These are phyloP conservation scores for Seira musarum DNA, from an alignment of 2,888 invertebrate genomes.

Conservation along the genomic window DNA sequence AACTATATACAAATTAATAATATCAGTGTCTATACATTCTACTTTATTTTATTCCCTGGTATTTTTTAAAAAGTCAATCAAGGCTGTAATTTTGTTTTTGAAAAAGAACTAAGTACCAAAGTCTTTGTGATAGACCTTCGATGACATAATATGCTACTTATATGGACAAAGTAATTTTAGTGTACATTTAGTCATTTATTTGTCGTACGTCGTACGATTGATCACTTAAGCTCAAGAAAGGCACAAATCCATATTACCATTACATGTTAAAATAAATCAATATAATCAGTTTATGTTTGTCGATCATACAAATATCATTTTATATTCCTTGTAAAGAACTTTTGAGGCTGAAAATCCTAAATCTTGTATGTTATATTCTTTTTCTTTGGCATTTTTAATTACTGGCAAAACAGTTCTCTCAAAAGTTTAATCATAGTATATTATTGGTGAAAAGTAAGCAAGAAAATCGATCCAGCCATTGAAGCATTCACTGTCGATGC, in stretches of 20 bases:
- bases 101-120: background rate
- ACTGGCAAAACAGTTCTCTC: background rate
- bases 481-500: background rate
- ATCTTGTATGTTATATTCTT: background rate
- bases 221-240: too few relatives aligned
- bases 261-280: too few relatives aligned
- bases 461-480: background rate
- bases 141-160: too few relatives aligned
- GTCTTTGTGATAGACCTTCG: too few relatives aligned
- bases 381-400: background rate
- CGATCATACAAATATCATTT: background rate
- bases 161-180: too few relatives aligned
- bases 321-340: background rate
- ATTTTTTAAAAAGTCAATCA: constrained; percentile 15
- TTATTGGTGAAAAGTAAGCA: too few relatives aligned
- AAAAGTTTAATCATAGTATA: too few relatives aligned
- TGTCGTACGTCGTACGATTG: too few relatives aligned
- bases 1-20: background rate
- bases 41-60: background rate
- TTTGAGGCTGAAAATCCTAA: background rate
- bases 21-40: background rate
- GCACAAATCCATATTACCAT: too few relatives aligned
- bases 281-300: too few relatives aligned
- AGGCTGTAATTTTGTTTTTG: constrained; percentile 13
- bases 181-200: too few relatives aligned